Base-by-base conservation (phyloP, 1,140 invertebrate genomes). In the Oppia nitens region DNA sequence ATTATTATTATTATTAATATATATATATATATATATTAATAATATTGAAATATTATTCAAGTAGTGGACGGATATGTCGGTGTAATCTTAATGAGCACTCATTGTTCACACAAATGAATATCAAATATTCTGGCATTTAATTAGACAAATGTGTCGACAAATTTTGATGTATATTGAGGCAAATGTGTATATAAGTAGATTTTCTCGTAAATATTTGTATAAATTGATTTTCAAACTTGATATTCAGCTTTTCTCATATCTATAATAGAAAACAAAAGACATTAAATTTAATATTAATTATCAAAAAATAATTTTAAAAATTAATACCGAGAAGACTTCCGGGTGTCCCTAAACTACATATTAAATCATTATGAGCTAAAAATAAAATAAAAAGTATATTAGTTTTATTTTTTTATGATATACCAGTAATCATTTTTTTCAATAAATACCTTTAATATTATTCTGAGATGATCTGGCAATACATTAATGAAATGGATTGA, bases 241-340 rank as follows among this genome's bases (percentile, higher is more conserved):
- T 65, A 65, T 62, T 65, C 64, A 32, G 63, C 61, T 60, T 65
- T 65, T 45, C 59, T 62, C 26, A 63, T 59, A 59, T 65, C 64
- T 65, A 24, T 1, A 57, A 55, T 25, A 21, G 12, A 52, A 52
- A 21, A 23, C 12, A 32, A 23, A 21, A 52, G 21, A 52, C 12
- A 52, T 12, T 20, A 55, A 40, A 55, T n/a, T 21, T 9, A 55
- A 6, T 20, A 28, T 2, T 11, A 48, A 11, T 56, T 49, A 21
- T n/a, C 26, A 20, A 24, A 29, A 55, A 27, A 57, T 17, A 55
- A 29, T 55, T 24, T 12, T 55, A 51, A 26, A 23, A 27, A 58
- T 17, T 32, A 45, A 29, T 48, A 54, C 32, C 53, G 24, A 40
- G 61, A 47, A 64, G 61, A 54, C 25, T 49, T n/a, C 45, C 45